Conservation (phyloP, 2,113 vertebrate species). For the Sylvia atricapilla region DNA sequence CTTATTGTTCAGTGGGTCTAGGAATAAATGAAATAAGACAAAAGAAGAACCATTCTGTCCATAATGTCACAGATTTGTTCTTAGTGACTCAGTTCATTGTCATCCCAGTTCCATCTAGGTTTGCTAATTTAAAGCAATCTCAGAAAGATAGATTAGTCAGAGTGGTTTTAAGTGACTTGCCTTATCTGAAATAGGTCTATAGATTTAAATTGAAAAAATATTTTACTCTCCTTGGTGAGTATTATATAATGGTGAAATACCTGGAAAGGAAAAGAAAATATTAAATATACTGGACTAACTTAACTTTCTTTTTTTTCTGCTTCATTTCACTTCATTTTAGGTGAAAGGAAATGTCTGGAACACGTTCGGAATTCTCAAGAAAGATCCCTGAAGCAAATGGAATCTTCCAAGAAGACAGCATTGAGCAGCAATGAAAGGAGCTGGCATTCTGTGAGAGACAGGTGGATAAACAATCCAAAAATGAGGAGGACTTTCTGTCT, state of each 20-base stretch:
- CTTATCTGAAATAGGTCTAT: neutral
- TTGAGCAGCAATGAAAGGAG: constrained; percentile 58
- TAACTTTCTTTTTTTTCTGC: neutral
- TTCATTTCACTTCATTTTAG: constrained; percentile 37
- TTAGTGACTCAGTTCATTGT: neutral
- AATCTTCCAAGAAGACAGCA: constrained; percentile 18
- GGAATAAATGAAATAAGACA: neutral
- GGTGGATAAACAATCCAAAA: constrained; percentile 69
- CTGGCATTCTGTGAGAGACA: constrained; percentile 62
- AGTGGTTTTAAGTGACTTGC: neutral
- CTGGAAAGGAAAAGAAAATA: neutral
- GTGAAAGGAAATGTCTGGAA: constrained; percentile 64
- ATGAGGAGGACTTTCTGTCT: neutral
- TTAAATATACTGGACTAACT: neutral
- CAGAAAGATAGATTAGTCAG: neutral
- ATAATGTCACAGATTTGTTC: neutral
- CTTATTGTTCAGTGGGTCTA: neutral
- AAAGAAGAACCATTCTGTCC: neutral
- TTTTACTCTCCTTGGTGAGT: neutral
- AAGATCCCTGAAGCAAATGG: constrained; percentile 23
- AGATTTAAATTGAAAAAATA: neutral
- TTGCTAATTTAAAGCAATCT: neutral
- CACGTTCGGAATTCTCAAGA: constrained; percentile 65
- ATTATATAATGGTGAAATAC: neutral
- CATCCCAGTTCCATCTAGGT: neutral